Conservation (phyloP, 2,113 vertebrate genomes). For the Anser brachyrhynchus region DNA sequence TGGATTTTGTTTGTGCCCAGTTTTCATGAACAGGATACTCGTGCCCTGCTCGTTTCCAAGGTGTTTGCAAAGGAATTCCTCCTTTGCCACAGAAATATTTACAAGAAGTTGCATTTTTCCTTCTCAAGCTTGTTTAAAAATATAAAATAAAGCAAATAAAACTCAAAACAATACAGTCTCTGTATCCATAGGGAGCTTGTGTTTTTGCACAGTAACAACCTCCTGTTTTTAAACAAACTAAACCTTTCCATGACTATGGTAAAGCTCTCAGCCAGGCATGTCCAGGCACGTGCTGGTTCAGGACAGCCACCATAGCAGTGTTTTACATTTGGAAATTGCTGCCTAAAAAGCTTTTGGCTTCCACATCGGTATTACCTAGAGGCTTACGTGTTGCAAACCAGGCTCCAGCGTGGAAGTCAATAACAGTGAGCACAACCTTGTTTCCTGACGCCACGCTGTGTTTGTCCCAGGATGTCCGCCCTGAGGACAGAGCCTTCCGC, state of each 20-base stretch:
- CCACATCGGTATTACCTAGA: accelerated
- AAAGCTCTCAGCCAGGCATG: not conserved
- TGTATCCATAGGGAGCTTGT: not conserved
- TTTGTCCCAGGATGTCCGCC: not conserved
- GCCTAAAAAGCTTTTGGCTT: not conserved
- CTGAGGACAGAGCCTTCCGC: not conserved
- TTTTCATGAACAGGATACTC: not conserved
- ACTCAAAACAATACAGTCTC: not conserved
- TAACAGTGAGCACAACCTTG: not conserved
- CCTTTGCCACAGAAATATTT: not conserved
- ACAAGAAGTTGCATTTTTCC: not conserved
- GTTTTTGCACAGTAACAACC: not conserved
- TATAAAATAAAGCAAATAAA: not conserved
- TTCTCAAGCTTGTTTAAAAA: not conserved
- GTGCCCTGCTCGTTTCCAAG: not conserved
- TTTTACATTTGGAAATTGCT: not conserved
- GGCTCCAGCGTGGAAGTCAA: not conserved
- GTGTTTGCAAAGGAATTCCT: not conserved
- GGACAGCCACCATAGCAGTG: not conserved
- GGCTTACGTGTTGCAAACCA: not conserved
- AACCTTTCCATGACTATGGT: not conserved
- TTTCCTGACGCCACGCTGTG: not conserved
- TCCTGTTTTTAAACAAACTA: not conserved
- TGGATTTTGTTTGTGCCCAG: not conserved
- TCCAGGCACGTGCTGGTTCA: not conserved